Evolutionary conservation across 2,888 invertebrate species (phyloP).

Genomic region (Sesamia inferens): DNA sequence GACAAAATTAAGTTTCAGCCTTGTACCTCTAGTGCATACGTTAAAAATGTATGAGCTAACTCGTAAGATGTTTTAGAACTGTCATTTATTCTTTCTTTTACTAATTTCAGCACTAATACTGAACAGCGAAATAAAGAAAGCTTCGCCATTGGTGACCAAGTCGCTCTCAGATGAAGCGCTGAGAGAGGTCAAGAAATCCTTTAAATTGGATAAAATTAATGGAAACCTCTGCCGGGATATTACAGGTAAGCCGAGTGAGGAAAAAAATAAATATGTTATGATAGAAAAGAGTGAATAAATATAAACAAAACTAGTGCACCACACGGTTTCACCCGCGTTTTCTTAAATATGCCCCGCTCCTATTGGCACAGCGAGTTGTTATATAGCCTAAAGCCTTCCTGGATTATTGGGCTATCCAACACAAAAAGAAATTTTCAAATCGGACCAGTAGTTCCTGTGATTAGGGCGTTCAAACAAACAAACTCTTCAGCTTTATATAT

Average conservation of each 20-base stretch:
- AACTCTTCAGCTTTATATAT: no score
- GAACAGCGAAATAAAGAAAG: constrained; percentile 71
- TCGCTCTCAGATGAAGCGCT: constrained; percentile 83
- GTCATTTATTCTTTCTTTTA: neutral
- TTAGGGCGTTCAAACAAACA: no score
- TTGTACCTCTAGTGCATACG: neutral
- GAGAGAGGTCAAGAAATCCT: constrained; percentile 75
- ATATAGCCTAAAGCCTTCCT: no score
- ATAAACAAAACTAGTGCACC: no score
- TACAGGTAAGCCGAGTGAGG: constrained; percentile 64
- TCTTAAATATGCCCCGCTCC: no score
- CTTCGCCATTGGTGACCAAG: constrained; percentile 75
- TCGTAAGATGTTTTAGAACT: neutral
- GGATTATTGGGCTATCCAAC: no score
- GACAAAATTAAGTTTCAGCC: neutral
- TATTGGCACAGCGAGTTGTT: no score
- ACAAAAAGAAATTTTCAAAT: no score
- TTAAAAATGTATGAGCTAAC: neutral
- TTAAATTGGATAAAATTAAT: constrained; percentile 79
- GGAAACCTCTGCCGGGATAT: constrained; percentile 72
- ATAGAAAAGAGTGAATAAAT: no score
- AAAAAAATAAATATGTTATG: neutral
- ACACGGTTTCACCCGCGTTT: no score
- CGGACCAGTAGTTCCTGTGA: no score
- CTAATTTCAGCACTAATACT: constrained; percentile 75